Base-by-base conservation (phyloP, 53 echinoderm and acorn worm species). In the Echinarachnius parma region DNA sequence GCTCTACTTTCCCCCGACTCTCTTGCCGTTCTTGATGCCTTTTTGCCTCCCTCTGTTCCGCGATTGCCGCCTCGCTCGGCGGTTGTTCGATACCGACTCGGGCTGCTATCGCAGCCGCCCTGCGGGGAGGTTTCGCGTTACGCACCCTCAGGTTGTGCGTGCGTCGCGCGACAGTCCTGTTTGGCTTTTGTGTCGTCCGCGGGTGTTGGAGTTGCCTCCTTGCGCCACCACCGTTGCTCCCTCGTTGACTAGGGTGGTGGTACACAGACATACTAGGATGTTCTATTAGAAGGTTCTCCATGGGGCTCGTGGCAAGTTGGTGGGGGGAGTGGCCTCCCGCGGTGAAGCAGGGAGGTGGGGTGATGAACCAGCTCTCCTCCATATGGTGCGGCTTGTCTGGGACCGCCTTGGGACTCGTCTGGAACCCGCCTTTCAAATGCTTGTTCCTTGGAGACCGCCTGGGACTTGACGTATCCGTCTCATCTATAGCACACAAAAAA, bases 251-350 rank as follows among this genome's bases (percentile, higher is more conserved):
- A 55, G 65, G 44, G 4, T 64, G 79, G 27, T 72, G 74, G 66
- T 98, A 98, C n/a, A 98, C 92, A 60, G 98, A 98, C 98, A 98
- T 98, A 72, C 88, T 92, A 27, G 98, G 98, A 75, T 98, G 98
- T 53, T 98, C 91, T 66, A 98, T 92, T 19, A 98, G 86, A 21
- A 92, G 75, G 61, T 98, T 83, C 74, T 92, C 91, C 88, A 98
- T 79, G 46, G 98, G 98, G 77, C 87, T 92, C 18, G 86, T 91
- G 59, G 87, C 91, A 36, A 92, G 82, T 49, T 98, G 91, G 28
- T 88, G 84, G 9, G 87, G 87, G 62, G 81, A 62, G 34, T 66
- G 86, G 48, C 93, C 93, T 25, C 98, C 91, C 13, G 98, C 98
- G 19, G 91, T 98, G 61, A 98, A 98, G 62, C 98, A 98, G 9